Conservation (phyloP, 2,888 invertebrate genomes). For the Sceliomorpha sp. region DNA sequence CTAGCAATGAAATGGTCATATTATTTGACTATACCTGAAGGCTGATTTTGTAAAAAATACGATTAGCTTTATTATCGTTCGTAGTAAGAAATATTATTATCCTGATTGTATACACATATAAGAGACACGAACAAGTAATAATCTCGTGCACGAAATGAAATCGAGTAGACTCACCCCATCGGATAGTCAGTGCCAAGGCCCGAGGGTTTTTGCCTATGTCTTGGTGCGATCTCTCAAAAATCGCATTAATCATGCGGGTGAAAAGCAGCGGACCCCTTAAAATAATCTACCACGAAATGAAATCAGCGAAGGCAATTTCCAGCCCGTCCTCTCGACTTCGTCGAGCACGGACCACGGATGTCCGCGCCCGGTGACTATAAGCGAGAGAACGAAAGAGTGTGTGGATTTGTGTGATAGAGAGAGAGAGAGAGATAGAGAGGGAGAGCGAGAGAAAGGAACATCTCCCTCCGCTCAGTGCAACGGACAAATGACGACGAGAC, state of each 20-base stretch:
- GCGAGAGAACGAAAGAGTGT: not conserved
- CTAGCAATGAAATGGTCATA: no score
- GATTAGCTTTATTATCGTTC: no score
- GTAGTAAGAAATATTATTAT: constrained; percentile 46
- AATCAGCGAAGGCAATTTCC: constrained; percentile 79
- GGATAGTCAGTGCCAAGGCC: constrained; percentile 36
- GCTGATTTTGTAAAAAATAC: no score
- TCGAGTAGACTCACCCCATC: constrained; percentile 46
- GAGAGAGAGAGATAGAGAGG: constrained; percentile 15
- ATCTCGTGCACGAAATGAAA: constrained; percentile 51
- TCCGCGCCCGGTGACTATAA: constrained; percentile 21
- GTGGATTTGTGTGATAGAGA: constrained; percentile 16
- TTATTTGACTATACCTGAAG: no score
- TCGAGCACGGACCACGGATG: constrained; percentile 52
- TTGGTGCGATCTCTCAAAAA: constrained; percentile 61
- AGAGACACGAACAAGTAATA: constrained; percentile 42
- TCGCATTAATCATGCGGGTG: constrained; percentile 77
- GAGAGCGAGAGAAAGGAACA: not conserved
- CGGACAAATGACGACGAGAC: constrained; percentile 78
- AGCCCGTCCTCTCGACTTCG: constrained; percentile 62
- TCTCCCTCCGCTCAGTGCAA: constrained; percentile 62
- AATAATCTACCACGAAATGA: constrained; percentile 80
- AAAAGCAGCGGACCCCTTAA: constrained; percentile 70
- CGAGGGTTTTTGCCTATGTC: constrained; percentile 22
- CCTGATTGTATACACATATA: constrained; percentile 42